phyloP scores from a whole-genome alignment of 2,797 vertebrate genomes.

The Knipowitschia caucasica region DNA sequence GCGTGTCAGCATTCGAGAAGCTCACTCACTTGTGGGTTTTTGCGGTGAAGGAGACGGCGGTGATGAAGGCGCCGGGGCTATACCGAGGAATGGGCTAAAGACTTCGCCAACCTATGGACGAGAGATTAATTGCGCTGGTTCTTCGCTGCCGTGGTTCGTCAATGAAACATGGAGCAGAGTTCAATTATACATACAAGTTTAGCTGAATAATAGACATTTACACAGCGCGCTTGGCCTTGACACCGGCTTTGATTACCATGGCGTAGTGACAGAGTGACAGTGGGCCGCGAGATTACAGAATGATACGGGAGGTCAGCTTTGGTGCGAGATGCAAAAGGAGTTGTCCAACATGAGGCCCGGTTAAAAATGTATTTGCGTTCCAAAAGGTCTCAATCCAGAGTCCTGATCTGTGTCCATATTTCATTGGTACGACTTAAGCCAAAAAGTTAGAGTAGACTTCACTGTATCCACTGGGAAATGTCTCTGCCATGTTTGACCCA shows the following conservation, averaged over 20 bases:
- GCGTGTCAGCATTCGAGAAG: slow-evolving; percentile 79
- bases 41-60: slow-evolving; percentile 39
- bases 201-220: slow-evolving; percentile 67
- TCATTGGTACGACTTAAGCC: not conserved
- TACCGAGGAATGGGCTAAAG: slow-evolving; percentile 50
- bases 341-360: not conserved
- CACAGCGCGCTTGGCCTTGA: slow-evolving; percentile 47
- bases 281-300: not conserved
- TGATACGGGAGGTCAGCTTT: not conserved
- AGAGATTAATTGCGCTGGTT: slow-evolving; percentile 59
- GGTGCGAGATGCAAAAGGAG: not conserved
- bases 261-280: slow-evolving; percentile 10
- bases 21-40: slow-evolving; percentile 67
- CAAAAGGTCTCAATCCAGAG: not conserved
- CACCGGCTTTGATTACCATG: slow-evolving; percentile 62
- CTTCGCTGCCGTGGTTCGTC: slow-evolving; percentile 50
- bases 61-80: slow-evolving; percentile 36
- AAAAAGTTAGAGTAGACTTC: not conserved
- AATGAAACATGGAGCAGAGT: slow-evolving; percentile 62
- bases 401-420: not conserved
- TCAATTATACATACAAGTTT: slow-evolving; percentile 67
- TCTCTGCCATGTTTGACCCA: not conserved
- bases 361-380: not conserved
- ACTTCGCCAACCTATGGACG: slow-evolving; percentile 40
- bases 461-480: not conserved